Evolutionary conservation across 2,797 vertebrate genomes (phyloP).

Genomic region (Craterocephalus amniculus): DNA sequence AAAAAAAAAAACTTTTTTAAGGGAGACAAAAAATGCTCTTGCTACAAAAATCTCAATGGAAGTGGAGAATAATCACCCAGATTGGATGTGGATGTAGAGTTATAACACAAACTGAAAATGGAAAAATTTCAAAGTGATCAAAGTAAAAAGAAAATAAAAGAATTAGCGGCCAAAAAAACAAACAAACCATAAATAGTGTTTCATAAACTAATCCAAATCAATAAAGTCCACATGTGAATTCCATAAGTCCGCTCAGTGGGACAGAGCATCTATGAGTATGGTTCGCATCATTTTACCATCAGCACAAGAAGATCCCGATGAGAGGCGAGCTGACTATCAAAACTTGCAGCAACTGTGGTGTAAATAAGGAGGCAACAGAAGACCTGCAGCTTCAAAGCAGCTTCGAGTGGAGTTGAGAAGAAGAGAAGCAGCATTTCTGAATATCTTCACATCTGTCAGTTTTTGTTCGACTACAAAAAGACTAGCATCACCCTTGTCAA

Average conservation of each 20-base stretch:
- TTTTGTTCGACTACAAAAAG: conserved; percentile 20
- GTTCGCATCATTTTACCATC: conserved; percentile 42
- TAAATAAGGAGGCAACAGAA: conserved; percentile 36
- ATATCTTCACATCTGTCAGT: conserved; percentile 16
- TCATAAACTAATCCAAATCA: background rate
- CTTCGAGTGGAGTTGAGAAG: conserved; percentile 22
- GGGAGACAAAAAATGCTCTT: background rate
- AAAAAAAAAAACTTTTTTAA: background rate
- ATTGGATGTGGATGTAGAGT: background rate
- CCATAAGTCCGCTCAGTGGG: conserved; percentile 47
- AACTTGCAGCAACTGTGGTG: conserved; percentile 12
- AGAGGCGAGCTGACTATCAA: conserved; percentile 33
- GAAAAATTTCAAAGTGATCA: background rate
- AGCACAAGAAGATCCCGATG: conserved; percentile 45
- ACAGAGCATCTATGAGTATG: conserved; percentile 20
- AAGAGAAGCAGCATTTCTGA: conserved; percentile 12
- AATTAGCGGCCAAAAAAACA: no score
- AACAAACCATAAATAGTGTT: background rate
- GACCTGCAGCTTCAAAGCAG: conserved; percentile 39
- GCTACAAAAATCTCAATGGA: background rate
- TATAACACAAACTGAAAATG: background rate
- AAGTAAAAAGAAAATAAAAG: background rate
- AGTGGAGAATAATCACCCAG: background rate
- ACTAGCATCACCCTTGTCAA: conserved; percentile 10
- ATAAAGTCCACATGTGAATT: conserved; percentile 5